Conservation (phyloP, 37 sponge, comb jelly and placozoan species). For the Halichondria panicea region DNA sequence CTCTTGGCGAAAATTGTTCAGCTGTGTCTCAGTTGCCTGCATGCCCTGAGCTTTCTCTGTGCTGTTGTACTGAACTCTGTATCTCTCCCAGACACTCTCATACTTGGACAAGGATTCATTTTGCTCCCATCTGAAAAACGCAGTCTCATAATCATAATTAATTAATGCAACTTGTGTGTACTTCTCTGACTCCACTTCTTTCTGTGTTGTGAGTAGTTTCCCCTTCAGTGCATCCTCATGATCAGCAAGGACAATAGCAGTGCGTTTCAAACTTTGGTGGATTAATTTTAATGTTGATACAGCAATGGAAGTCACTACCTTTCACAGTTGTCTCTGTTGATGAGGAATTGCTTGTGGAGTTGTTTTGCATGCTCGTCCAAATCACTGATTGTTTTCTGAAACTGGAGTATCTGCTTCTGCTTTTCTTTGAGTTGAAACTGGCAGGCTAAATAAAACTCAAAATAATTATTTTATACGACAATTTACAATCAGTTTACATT, state of each 20-base stretch:
- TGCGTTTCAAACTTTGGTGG: constrained; percentile 34
- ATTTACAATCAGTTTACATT: constrained; percentile 9
- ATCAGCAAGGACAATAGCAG: constrained; percentile 42
- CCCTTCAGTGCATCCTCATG: constrained; percentile 49
- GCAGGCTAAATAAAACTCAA: constrained; percentile 17
- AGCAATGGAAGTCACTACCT: constrained; percentile 13
- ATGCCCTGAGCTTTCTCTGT: constrained; percentile 27
- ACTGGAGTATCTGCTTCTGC: not conserved
- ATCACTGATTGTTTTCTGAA: constrained; percentile 7
- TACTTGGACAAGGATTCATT: constrained; percentile 25
- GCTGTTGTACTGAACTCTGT: constrained; percentile 30
- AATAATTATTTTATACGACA: not conserved
- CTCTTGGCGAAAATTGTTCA: not conserved
- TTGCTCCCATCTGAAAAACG: constrained; percentile 15
- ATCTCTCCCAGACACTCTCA: constrained; percentile 28
- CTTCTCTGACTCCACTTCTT: constrained; percentile 25
- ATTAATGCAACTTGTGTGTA: constrained; percentile 2
- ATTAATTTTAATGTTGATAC: not conserved
- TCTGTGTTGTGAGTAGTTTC: constrained; percentile 7
- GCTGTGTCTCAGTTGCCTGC: constrained; percentile 1
- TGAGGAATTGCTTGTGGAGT: constrained; percentile 12
- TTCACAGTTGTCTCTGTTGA: constrained; percentile 42
- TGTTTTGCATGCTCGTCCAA: constrained; percentile 17
- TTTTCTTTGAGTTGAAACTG: constrained; percentile 23
- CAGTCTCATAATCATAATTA: not conserved